These are phyloP conservation scores for Leptosomus discolor DNA, from an alignment of 2,113 vertebrate genomes.

Conservation along the genomic window DNA sequence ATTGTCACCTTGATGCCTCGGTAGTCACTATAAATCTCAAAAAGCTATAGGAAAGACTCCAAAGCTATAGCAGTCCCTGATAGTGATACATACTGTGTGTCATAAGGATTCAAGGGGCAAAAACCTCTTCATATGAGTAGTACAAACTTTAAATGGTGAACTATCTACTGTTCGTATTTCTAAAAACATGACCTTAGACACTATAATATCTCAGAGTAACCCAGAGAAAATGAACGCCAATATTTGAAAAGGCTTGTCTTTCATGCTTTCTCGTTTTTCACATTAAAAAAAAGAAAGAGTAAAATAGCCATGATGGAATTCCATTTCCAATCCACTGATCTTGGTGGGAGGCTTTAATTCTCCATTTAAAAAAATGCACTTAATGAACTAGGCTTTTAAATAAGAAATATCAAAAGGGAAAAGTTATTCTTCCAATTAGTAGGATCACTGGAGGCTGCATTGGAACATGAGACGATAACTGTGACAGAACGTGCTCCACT, in stretches of 20 bases:
- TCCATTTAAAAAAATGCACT: not conserved
- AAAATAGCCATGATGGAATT: not conserved
- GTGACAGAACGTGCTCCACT: not conserved
- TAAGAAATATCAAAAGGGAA: not conserved
- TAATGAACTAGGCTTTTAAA: constrained; percentile 14
- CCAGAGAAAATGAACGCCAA: not conserved
- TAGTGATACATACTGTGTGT: not conserved
- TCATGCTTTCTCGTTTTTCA: not conserved
- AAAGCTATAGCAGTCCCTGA: not conserved
- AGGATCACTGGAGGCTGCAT: not conserved
- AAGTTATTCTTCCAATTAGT: constrained; percentile 28
- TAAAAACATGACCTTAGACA: not conserved
- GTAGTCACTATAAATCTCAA: not conserved
- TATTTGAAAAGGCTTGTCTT: not conserved
- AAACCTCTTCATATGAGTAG: not conserved
- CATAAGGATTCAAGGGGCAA: not conserved
- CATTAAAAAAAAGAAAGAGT: not conserved
- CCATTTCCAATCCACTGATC: not conserved
- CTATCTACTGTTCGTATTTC: not conserved
- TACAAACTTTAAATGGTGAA: not conserved
- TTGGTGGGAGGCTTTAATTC: constrained; percentile 14
- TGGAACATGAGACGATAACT: not conserved
- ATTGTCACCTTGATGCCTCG: not conserved
- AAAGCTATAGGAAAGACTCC: not conserved
- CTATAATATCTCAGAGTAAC: not conserved